Conservation (phyloP, 2,888 invertebrate species). For the Hesperia comma region DNA sequence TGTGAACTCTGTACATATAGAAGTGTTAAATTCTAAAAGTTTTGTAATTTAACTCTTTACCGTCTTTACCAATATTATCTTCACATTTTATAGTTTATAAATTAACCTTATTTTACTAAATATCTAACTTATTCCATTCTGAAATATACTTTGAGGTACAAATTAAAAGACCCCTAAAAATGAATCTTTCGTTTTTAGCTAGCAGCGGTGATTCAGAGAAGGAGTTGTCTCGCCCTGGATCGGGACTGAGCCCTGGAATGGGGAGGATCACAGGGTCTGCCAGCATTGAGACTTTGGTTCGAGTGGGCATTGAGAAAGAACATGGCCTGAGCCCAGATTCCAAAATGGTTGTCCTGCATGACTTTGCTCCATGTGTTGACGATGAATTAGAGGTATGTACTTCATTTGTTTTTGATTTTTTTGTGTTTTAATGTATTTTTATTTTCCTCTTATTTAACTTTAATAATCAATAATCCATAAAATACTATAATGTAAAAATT, state of each 20-base stretch:
- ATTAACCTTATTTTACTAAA: too few relatives aligned
- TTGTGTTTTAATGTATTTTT: neutral
- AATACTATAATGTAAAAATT: too few relatives aligned
- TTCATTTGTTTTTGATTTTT: neutral
- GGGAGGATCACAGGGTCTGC: conserved; percentile 97
- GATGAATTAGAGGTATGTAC: conserved; percentile 92
- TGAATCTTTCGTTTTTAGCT: conserved; percentile 67
- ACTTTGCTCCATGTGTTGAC: conserved; percentile 97
- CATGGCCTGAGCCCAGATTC: conserved; percentile 96
- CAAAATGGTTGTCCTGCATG: conserved; percentile 97
- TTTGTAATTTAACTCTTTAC: too few relatives aligned
- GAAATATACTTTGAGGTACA: too few relatives aligned
- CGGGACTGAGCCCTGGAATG: conserved; percentile 90
- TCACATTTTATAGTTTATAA: too few relatives aligned
- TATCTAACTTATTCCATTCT: too few relatives aligned
- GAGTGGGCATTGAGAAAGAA: conserved; percentile 96
- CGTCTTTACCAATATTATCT: too few relatives aligned
- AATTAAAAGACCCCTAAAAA: too few relatives aligned
- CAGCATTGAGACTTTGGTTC: conserved; percentile 94
- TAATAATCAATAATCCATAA: too few relatives aligned
- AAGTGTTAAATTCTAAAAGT: too few relatives aligned
- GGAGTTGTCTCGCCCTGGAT: conserved; percentile 84
- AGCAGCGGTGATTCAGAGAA: conserved; percentile 91
- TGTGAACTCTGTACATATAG: too few relatives aligned
- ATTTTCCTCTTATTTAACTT: neutral